phyloP scores from a whole-genome alignment of 2,888 invertebrate species.

The Brachylomia viminalis region DNA sequence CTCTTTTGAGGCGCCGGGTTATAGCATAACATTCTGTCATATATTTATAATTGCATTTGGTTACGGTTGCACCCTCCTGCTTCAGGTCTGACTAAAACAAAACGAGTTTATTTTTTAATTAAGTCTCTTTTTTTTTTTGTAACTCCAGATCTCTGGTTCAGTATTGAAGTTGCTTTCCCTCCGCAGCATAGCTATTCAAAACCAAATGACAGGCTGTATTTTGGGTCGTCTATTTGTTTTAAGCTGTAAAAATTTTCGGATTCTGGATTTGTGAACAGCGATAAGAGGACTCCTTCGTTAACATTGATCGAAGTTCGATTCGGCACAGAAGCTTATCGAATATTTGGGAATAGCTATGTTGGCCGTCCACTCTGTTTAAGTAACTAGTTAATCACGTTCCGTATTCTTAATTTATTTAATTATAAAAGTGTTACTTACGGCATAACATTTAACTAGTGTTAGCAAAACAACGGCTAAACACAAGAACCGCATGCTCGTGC shows the following conservation, averaged over 20 bases:
- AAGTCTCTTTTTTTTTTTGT: too few relatives aligned
- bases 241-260: neutral
- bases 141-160: neutral
- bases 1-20: slow-evolving; percentile 34
- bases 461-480: neutral
- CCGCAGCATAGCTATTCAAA: neutral
- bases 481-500: neutral
- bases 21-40: slow-evolving; percentile 16
- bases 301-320: neutral
- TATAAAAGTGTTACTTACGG: slow-evolving; percentile 25
- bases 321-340: neutral
- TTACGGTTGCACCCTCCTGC: slow-evolving; percentile 29
- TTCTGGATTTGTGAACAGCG: neutral
- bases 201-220: neutral
- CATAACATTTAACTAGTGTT: neutral
- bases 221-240: too few relatives aligned
- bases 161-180: neutral
- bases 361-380: neutral
- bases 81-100: slow-evolving; percentile 7
- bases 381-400: neutral
- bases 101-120: too few relatives aligned
- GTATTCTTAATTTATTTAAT: neutral
- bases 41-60: slow-evolving; percentile 30
- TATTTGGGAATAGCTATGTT: neutral
- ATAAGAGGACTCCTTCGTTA: neutral